phyloP scores from a whole-genome alignment of 2,888 invertebrate genomes.

The Cheilosia scutellata region DNA sequence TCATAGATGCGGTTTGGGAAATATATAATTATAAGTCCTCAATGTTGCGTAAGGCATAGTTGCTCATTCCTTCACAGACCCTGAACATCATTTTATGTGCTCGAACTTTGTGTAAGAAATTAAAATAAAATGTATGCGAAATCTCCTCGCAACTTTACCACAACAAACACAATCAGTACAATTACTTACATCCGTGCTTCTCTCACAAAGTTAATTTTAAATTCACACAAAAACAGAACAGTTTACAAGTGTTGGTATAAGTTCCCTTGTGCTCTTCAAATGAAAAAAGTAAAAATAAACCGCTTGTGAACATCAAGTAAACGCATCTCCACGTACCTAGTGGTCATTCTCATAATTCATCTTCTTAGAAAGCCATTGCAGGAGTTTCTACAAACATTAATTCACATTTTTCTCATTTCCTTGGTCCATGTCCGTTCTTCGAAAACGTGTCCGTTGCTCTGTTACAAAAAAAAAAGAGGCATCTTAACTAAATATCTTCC shows the following conservation, averaged over 20 bases:
- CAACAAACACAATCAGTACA: too few relatives aligned
- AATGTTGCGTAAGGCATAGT: too few relatives aligned
- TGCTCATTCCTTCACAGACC: too few relatives aligned
- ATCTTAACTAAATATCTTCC: conserved; percentile 63
- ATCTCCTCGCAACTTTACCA: too few relatives aligned
- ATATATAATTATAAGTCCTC: too few relatives aligned
- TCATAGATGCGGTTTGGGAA: too few relatives aligned
- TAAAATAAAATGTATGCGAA: too few relatives aligned
- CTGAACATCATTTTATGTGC: too few relatives aligned
- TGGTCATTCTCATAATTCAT: conserved; percentile 69
- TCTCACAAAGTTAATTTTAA: too few relatives aligned
- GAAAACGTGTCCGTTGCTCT: conserved; percentile 40
- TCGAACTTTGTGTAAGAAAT: too few relatives aligned
- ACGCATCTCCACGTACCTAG: conserved; percentile 64
- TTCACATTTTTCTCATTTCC: conserved; percentile 71
- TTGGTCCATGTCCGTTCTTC: conserved; percentile 46
- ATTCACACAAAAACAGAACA: neutral
- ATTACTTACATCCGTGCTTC: too few relatives aligned
- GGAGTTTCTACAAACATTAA: conserved; percentile 56
- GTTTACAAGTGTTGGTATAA: conserved; percentile 1
- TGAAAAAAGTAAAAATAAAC: neutral
- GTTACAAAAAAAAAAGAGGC: conserved; percentile 35
- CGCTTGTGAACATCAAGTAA: conserved; percentile 17
- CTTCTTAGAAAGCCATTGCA: conserved; percentile 39
- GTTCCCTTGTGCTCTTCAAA: neutral